These are phyloP conservation scores for Abramis brama DNA, from an alignment of 2,113 vertebrate species.

Conservation along the genomic window DNA sequence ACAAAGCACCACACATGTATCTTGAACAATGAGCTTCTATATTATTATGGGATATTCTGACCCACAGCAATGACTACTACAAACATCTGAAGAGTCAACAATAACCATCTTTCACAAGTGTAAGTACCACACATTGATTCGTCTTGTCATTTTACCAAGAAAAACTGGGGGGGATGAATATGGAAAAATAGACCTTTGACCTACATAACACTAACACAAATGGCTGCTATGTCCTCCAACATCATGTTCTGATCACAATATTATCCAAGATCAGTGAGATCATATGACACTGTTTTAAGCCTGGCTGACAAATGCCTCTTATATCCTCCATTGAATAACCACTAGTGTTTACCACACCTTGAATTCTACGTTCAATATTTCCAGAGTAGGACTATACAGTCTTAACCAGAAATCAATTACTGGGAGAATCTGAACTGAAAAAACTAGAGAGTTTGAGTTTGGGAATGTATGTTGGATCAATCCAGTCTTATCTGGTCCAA, in stretches of 20 bases:
- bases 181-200: slow-evolving; percentile 12
- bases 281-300: neutral
- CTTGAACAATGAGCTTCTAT: neutral
- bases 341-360: neutral
- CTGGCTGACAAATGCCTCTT: neutral
- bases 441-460: neutral
- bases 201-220: slow-evolving; percentile 6
- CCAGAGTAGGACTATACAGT: neutral
- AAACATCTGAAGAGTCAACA: neutral
- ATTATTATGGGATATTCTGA: slow-evolving; percentile 9
- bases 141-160: neutral
- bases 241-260: neutral
- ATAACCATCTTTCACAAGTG: neutral
- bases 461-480: neutral
- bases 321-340: neutral
- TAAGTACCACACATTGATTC: neutral
- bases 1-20: neutral
- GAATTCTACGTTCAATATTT: neutral
- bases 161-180: neutral
- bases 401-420: neutral
- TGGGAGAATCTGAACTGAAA: neutral
- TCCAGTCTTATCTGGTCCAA: neutral
- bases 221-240: neutral
- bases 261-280: neutral
- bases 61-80: neutral